Conservation (phyloP, 2,888 invertebrate species). For the Branchellion lobata region DNA sequence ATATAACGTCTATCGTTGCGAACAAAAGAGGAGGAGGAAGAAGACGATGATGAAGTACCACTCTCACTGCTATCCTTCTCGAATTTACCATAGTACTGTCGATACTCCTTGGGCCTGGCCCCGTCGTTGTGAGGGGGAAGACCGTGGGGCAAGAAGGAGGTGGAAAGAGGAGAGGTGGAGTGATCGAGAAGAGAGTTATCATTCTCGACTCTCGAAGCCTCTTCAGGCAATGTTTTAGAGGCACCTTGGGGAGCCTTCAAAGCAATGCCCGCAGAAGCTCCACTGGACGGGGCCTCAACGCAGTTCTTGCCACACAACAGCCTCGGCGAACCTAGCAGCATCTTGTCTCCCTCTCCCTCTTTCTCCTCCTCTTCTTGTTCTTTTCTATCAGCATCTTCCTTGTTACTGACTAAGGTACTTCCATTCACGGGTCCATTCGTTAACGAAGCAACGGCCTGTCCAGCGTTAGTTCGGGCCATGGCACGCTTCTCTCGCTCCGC, state of each 20-base stretch:
- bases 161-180: neutral
- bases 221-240: neutral
- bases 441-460: too few relatives aligned
- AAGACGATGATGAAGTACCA: slow-evolving; percentile 5
- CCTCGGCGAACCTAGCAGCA: too few relatives aligned
- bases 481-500: slow-evolving; percentile 45
- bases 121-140: slow-evolving; percentile 22
- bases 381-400: too few relatives aligned
- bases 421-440: neutral
- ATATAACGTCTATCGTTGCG: too few relatives aligned
- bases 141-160: too few relatives aligned
- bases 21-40: neutral
- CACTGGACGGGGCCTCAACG: too few relatives aligned
- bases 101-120: slow-evolving; percentile 20
- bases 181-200: neutral
- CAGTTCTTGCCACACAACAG: too few relatives aligned
- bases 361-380: neutral
- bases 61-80: neutral
- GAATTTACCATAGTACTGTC: neutral
- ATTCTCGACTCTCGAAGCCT: neutral
- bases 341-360: neutral
- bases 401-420: too few relatives aligned
- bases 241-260: too few relatives aligned
- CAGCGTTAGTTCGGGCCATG: too few relatives aligned
- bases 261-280: too few relatives aligned